Evolutionary conservation across 2,113 vertebrate genomes (phyloP), one percentile per base, ranked within the genome.

Genomic region (Scartelaos histophorus): DNA sequence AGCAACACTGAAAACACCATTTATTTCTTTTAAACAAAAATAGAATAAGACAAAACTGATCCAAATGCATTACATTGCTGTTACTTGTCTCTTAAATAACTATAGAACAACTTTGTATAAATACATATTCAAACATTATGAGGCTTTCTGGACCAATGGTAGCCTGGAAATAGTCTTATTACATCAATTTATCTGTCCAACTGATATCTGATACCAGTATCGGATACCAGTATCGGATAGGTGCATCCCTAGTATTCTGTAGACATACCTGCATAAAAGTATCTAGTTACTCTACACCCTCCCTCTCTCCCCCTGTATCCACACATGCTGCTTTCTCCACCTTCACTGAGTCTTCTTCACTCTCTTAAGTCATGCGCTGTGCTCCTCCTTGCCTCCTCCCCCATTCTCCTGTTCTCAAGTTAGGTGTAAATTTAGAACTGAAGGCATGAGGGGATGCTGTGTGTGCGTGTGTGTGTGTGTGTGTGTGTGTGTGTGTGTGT

Each of bases 351-450:
- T 60, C 78, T 67, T 68, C 68, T 68, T 66, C 22, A 62, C 66
- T 73, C 74, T 76, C 71, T 68, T 86, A 79, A 82, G 82, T 82
- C 61, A 38, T 64, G 61, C 66, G 60, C 68, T 73, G 79, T 38
- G 38, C 71, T 73, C 71, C 71, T 74, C 77, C 62, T 73, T 76
- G 64, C 82, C 80, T 84, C 84, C 82, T 76, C 82, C 82, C 76
- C 76, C 74, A 45, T 83, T 85, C 73, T 85, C 70, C 82, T 88
- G 85, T 85, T 89, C 88, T 91, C 80, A 75, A 90, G 89, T 88
- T 90, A 87, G 87, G 91, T 90, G 86, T 90, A 92, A 90, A 90
- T 91, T 91, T 92, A 92, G 91, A 89, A 91, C 90, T 88, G 83
- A 87, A 90, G 78, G 85, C 88, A 90, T 87, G 75, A 87, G 91